Percentiles rank a stretch among this genome's conserved stretches.
These are phyloP conservation scores for Zaprionus ornatus DNA, from an alignment of 1,140 invertebrate genomes.

Conservation along the genomic window DNA sequence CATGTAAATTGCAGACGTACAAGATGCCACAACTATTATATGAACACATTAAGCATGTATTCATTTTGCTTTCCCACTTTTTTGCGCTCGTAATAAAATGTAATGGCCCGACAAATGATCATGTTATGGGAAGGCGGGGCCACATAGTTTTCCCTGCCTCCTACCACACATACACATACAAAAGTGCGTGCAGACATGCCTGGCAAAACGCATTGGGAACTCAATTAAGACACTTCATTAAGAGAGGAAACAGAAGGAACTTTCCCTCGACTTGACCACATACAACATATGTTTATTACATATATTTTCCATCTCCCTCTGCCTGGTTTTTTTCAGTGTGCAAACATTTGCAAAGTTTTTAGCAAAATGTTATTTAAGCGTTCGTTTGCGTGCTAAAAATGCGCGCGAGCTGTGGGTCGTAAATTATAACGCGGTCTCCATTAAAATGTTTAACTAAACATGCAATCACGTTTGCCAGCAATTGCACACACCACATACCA, in stretches of 20 bases:
- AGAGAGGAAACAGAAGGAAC: neutral
- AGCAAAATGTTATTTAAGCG: slow-evolving; percentile 65
- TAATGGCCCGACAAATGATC: slow-evolving; percentile 26
- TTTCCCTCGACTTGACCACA: neutral
- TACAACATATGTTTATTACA: slow-evolving; percentile 12
- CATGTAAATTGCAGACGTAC: slow-evolving; percentile 33
- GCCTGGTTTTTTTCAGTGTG: neutral
- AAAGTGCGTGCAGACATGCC: neutral
- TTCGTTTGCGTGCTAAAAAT: slow-evolving; percentile 64
- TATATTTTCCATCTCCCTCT: neutral
- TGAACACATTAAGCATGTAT: slow-evolving; percentile 10
- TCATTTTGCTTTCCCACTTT: slow-evolving; percentile 25
- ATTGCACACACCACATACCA: slow-evolving; percentile 32
- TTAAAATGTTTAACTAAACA: slow-evolving; percentile 70
- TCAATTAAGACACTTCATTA: slow-evolving; percentile 54
- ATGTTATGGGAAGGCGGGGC: slow-evolving; percentile 7
- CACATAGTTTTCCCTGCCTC: slow-evolving; percentile 1
- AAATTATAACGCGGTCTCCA: slow-evolving; percentile 53
- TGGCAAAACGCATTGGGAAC: slow-evolving; percentile 8
- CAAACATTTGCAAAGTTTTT: slow-evolving; percentile 30
- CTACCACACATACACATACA: slow-evolving; percentile 6
- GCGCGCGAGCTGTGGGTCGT: slow-evolving; percentile 18
- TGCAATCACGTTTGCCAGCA: slow-evolving; percentile 52
- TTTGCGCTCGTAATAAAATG: slow-evolving; percentile 35
- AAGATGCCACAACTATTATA: slow-evolving; percentile 35